Evolutionary conservation across 2,888 invertebrate species (phyloP).

Genomic region (Eupelmus urozonus): DNA sequence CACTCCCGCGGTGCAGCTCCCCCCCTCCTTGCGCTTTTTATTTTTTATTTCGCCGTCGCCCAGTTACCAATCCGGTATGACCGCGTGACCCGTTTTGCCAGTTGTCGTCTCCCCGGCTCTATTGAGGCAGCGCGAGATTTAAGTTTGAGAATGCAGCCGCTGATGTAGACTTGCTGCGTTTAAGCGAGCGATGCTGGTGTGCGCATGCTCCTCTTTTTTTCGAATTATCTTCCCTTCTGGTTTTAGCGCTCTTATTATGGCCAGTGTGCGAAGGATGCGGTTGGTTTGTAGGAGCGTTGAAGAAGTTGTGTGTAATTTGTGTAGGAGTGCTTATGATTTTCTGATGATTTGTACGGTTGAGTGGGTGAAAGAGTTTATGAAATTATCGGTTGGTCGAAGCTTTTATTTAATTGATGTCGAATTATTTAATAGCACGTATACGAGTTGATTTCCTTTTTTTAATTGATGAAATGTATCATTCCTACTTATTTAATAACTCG

Average conservation of each 20-base stretch:
- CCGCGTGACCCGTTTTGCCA: slow-evolving; percentile 64
- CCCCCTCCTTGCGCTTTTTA: slow-evolving; percentile 39
- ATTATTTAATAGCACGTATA: too few species aligned
- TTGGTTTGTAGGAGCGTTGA: too few species aligned
- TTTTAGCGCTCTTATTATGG: background rate
- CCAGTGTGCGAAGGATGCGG: too few species aligned
- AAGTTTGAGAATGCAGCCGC: slow-evolving; percentile 17
- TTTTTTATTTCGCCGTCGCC: slow-evolving; percentile 42
- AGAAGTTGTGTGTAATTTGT: too few species aligned
- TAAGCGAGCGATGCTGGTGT: background rate
- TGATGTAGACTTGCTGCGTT: background rate
- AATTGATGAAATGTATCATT: too few species aligned
- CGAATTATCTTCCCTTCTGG: background rate
- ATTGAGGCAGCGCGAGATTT: slow-evolving; percentile 37
- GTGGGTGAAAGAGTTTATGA: too few species aligned
- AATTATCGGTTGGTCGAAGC: too few species aligned
- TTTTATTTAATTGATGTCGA: too few species aligned
- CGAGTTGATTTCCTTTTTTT: too few species aligned
- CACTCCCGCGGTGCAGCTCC: slow-evolving; percentile 16
- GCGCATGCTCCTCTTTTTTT: background rate
- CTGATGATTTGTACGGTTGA: too few species aligned
- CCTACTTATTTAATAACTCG: too few species aligned
- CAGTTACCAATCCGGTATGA: slow-evolving; percentile 63
- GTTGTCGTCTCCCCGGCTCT: slow-evolving; percentile 19
- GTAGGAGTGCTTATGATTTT: too few species aligned